phyloP scores from a whole-genome alignment of 2,888 invertebrate genomes.

The Crossocerus cetratus region DNA sequence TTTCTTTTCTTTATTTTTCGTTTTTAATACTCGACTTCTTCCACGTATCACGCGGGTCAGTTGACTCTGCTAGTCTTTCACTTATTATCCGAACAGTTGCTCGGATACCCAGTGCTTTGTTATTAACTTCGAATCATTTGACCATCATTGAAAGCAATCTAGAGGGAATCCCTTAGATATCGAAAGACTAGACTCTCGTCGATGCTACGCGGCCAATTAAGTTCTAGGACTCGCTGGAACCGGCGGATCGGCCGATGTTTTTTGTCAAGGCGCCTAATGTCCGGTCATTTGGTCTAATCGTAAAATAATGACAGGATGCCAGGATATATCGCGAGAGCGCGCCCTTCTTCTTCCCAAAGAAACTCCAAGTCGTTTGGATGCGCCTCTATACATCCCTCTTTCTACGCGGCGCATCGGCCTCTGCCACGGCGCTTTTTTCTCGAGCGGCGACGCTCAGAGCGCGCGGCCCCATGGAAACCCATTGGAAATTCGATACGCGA shows the following conservation, averaged over 20 bases:
- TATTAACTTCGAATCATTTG: no score
- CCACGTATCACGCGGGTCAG: no score
- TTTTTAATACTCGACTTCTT: no score
- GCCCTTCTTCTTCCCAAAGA: constrained; percentile 31
- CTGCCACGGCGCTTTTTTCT: constrained; percentile 17
- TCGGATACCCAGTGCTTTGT: no score
- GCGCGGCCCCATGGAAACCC: not conserved
- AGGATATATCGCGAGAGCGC: constrained; percentile 47
- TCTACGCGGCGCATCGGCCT: constrained; percentile 3
- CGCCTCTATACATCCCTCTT: constrained; percentile 16
- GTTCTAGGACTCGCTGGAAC: constrained; percentile 26
- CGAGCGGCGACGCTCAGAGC: not conserved
- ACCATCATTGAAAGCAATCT: no score
- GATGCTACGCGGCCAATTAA: constrained; percentile 28
- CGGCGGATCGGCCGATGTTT: constrained; percentile 41
- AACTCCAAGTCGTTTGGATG: constrained; percentile 45
- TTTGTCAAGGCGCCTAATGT: constrained; percentile 55
- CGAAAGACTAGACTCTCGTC: constrained; percentile 1
- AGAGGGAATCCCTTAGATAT: no score
- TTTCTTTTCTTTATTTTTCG: no score
- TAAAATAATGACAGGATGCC: constrained; percentile 71
- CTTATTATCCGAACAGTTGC: no score
- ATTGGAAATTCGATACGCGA: constrained; percentile 9
- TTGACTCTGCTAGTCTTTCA: no score
- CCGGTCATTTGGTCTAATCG: constrained; percentile 67